A percentile compares a stretch with the other conserved stretches of the same genome.
These are phyloP conservation scores for Scrobipalpa costella DNA, from an alignment of 2,888 invertebrate species.

Conservation along the genomic window DNA sequence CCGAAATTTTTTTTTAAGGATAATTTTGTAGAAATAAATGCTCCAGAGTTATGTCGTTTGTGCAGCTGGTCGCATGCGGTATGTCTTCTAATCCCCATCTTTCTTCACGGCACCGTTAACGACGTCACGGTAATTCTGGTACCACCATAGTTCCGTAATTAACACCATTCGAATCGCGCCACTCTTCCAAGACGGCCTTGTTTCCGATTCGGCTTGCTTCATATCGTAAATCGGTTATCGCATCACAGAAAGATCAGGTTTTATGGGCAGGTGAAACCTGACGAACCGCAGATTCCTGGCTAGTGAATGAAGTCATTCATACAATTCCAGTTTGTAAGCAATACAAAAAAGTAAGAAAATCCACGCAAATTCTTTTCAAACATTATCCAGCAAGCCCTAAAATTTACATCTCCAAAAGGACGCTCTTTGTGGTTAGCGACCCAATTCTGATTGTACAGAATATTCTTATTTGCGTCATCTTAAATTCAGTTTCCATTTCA, in stretches of 20 bases:
- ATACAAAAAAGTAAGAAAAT: neutral
- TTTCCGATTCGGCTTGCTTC: conserved; percentile 69
- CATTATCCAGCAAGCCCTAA: too few relatives aligned
- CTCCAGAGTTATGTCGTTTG: conserved; percentile 5
- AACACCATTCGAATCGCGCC: conserved; percentile 67
- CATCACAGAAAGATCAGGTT: conserved; percentile 55
- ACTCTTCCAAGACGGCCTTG: conserved; percentile 67
- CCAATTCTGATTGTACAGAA: neutral
- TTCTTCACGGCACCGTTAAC: conserved; percentile 58
- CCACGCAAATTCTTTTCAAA: too few relatives aligned
- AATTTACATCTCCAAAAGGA: neutral
- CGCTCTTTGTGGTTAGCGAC: neutral
- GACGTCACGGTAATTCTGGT: conserved; percentile 55
- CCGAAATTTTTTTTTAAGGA: too few relatives aligned
- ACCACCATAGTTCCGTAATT: conserved; percentile 67
- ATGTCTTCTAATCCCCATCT: conserved; percentile 46
- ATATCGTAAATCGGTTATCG: conserved; percentile 72
- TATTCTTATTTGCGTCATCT: neutral
- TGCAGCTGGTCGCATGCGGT: conserved; percentile 60
- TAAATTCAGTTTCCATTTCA: neutral
- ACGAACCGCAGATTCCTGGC: conserved; percentile 53
- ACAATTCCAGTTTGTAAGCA: neutral
- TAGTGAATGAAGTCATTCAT: conserved; percentile 16
- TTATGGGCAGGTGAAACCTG: conserved; percentile 63
- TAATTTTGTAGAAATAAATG: conserved; percentile 24